These are phyloP conservation scores for Baccha elongata DNA, from an alignment of 2,888 invertebrate genomes.

Conservation along the genomic window DNA sequence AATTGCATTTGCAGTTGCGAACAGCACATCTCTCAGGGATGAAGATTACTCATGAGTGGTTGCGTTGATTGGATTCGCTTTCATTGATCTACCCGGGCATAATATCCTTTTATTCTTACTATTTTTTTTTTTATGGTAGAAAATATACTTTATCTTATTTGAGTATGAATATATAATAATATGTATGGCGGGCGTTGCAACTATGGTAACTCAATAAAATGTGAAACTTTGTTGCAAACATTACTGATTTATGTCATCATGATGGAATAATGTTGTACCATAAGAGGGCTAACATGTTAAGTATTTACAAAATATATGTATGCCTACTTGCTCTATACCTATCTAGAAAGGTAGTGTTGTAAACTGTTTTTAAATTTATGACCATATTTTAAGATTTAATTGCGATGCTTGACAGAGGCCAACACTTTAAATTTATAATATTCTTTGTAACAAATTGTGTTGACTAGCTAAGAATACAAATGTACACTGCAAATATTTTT, in stretches of 20 bases:
- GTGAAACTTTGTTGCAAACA: constrained; percentile 9
- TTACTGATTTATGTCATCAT: constrained; percentile 1
- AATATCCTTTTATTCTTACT: constrained; percentile 31
- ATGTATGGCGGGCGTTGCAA: not conserved
- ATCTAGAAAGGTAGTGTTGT: not conserved
- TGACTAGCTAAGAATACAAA: too few relatives aligned
- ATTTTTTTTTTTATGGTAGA: not conserved
- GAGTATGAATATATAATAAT: not conserved
- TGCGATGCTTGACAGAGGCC: not conserved
- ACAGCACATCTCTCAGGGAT: constrained; percentile 15
- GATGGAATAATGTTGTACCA: not conserved
- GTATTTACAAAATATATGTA: not conserved
- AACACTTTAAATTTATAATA: not conserved
- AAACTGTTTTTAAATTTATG: not conserved
- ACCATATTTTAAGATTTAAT: not conserved
- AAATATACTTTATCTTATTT: not conserved
- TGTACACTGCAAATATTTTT: too few relatives aligned
- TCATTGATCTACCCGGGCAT: constrained; percentile 47
- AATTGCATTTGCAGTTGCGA: constrained; percentile 27
- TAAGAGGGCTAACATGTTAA: not conserved
- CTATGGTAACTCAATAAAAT: not conserved
- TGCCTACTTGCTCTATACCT: not conserved
- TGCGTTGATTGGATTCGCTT: constrained; percentile 49
- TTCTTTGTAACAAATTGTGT: not conserved
- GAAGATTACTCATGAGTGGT: constrained; percentile 30